A percentile compares a stretch with the other conserved stretches of the same genome.
Conservation (phyloP, 2,888 invertebrate species). For the Bombylius major region DNA sequence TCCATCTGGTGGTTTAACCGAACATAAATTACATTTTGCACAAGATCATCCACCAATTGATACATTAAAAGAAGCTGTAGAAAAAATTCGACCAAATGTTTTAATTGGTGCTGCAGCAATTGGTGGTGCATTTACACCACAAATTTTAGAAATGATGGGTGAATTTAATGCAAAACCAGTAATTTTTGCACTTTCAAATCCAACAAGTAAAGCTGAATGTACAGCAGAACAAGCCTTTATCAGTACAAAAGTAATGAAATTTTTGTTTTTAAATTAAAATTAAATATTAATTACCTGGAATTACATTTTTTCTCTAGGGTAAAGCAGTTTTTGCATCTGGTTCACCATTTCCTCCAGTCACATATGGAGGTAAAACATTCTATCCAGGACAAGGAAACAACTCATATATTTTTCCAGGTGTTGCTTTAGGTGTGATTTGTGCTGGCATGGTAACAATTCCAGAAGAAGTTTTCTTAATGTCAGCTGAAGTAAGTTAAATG, state of each 20-base stretch:
- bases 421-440: conserved; percentile 80
- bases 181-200: conserved; percentile 96
- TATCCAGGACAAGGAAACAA: conserved; percentile 97
- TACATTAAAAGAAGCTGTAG: conserved; percentile 69
- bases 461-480: conserved; percentile 82
- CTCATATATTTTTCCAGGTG: conserved; percentile 94
- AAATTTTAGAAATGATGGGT: conserved; percentile 79
- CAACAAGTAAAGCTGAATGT: conserved; percentile 96
- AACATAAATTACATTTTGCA: conserved; percentile 74
- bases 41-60: conserved; percentile 63
- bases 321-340: conserved; percentile 90
- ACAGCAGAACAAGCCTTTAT: conserved; percentile 96
- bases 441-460: conserved; percentile 81
- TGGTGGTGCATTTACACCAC: conserved; percentile 83
- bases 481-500: conserved; percentile 56
- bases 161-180: conserved; percentile 72
- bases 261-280: background rate
- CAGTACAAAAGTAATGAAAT: conserved; percentile 55
- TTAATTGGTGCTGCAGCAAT: conserved; percentile 92
- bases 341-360: conserved; percentile 85
- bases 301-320: conserved; percentile 45
- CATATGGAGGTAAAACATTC: conserved; percentile 62
- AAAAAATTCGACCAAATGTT: conserved; percentile 69
- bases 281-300: no score
- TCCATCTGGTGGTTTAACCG: conserved; percentile 65